Evolutionary conservation across 2,888 invertebrate genomes (phyloP).

Genomic region (Bhutanitis thaidina): DNA sequence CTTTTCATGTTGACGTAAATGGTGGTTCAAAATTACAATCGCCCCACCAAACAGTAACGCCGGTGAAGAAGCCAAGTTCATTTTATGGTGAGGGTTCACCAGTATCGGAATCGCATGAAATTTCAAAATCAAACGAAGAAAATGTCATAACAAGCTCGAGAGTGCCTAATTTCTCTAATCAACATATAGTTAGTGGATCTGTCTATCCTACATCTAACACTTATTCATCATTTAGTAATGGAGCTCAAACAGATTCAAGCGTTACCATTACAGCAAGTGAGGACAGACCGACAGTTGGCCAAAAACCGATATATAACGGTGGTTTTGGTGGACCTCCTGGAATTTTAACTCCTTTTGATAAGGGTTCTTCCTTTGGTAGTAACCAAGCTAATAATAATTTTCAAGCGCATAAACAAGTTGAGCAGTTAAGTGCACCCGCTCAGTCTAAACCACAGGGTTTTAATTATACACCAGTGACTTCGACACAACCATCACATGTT

Average conservation of each 20-base stretch:
- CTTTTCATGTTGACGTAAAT: constrained; percentile 16
- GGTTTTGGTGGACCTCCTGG: constrained; percentile 42
- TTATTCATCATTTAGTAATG: neutral
- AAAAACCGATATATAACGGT: constrained; percentile 39
- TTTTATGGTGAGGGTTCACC: neutral
- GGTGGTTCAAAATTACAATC: constrained; percentile 5
- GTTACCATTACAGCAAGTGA: neutral
- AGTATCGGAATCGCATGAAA: neutral
- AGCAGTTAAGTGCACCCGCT: neutral
- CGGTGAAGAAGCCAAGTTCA: constrained; percentile 1
- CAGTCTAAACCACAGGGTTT: constrained; percentile 1
- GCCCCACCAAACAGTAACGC: neutral
- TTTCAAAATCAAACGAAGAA: neutral
- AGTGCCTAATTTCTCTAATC: neutral
- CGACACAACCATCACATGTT: neutral
- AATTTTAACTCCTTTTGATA: constrained; percentile 20
- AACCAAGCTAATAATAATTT: neutral
- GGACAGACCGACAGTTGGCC: constrained; percentile 5
- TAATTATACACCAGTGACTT: neutral
- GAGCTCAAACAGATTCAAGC: too few relatives aligned
- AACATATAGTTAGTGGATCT: neutral
- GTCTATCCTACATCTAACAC: neutral
- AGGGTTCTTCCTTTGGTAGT: constrained; percentile 4
- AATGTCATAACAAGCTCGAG: neutral
- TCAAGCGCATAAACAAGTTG: neutral